Conservation (phyloP, 2,797 vertebrate genomes). For the Siniperca undulata region DNA sequence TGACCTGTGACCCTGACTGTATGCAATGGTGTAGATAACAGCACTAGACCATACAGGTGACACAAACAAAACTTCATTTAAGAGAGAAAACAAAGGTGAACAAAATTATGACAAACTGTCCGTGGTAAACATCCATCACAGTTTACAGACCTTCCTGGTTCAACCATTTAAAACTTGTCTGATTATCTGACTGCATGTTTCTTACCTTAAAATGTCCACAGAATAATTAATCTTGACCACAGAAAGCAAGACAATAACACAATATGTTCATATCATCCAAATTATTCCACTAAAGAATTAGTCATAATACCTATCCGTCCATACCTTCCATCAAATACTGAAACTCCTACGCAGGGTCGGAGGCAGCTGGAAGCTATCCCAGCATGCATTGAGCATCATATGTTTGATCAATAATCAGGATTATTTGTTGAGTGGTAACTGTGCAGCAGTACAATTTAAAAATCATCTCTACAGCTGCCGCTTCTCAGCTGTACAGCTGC, state of each 20-base stretch:
- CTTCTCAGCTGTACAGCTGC: constrained; percentile 15
- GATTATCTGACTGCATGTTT: no score
- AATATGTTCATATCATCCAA: no score
- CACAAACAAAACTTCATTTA: neutral
- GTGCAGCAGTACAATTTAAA: neutral
- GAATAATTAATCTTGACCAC: neutral
- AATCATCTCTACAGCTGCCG: neutral
- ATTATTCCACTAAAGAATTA: neutral
- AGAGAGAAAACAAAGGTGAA: neutral
- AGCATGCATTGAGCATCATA: neutral
- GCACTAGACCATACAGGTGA: neutral
- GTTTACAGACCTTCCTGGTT: neutral
- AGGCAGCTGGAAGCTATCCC: neutral
- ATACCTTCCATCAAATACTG: neutral
- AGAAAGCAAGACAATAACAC: neutral
- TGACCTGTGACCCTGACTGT: neutral
- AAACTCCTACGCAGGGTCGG: neutral
- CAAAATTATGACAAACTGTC: no score
- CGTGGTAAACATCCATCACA: no score
- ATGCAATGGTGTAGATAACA: neutral
- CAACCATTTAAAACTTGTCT: no score
- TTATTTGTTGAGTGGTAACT: neutral
- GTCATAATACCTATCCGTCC: neutral
- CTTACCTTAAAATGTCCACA: no score
- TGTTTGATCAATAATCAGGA: constrained; percentile 3